Evolutionary conservation across 92 coral and sea anemone species (phyloP), one percentile per base, ranked within the genome.

Genomic region (Epizoanthus stellaris): DNA sequence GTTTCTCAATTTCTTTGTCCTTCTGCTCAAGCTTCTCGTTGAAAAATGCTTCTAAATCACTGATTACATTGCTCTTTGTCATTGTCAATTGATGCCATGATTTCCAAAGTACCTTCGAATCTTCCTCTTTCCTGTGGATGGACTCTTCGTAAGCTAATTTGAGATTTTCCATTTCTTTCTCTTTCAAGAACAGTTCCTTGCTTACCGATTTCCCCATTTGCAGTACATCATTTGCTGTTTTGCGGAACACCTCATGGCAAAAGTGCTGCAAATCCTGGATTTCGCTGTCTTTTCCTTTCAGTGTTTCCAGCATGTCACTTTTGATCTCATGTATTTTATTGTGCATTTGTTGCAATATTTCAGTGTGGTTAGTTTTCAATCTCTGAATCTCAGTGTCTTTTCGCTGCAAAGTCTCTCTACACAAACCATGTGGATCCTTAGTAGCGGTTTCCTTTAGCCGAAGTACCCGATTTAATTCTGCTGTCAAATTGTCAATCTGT

Each of bases 171-270:
- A 79, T 34, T 14, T 79, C 83, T 45, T 63, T 42, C n/a, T 79
- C 83, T 63, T 79, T 79, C 70, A 63, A 62, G 45, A 42, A 43
- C 64, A 79, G 70, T 6, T 79, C 62, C 61, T 79, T 64, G 40
- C 72, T 79, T 3, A 79, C 14, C 57, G 83, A 20, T 19, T 79
- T 64, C 20, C 72, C 72, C 59, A 79, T n/a, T 71, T 62, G 59
- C 3, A 63, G 60, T 14, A 79, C 61, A 43, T 79, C 83, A 54
- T 52, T 79, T 23, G 83, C 25, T 13, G 72, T 61, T 42, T 79
- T 79, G 54, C 58, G 82, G 57, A 76, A 76, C 6, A 76, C 69
- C 19, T 76, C 82, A 19, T 76, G 82, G 19, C 82, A 76, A 47
- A 60, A 76, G 21, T 76, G 68, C 21, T 60, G 61, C 67, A 76